Evolutionary conservation across 2,888 invertebrate species (phyloP).

Genomic region (Acleris sparsana): DNA sequence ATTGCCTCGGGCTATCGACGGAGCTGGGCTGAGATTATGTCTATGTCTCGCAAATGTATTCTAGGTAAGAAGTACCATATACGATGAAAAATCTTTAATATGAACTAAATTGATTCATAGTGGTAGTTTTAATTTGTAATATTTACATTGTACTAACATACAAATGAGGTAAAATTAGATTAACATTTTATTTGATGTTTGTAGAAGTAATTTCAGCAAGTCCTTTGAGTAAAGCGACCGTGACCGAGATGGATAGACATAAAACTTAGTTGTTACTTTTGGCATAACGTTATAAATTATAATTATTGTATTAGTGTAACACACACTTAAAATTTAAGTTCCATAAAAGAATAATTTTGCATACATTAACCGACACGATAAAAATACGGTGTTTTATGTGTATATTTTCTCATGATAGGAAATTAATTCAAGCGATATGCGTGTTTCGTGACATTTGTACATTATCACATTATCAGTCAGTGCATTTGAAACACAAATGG

Average conservation of each 20-base stretch:
- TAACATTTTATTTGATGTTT: neutral
- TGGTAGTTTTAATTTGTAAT: too few species aligned
- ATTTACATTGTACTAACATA: too few species aligned
- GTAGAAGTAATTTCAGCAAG: neutral
- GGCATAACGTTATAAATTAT: too few species aligned
- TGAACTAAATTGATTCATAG: too few species aligned
- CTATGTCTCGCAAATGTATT: neutral
- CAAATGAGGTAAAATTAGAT: too few species aligned
- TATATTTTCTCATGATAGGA: slow-evolving; percentile 40
- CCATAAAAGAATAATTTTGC: too few species aligned
- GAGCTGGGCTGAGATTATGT: slow-evolving; percentile 19
- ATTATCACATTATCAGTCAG: slow-evolving; percentile 10
- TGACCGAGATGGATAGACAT: too few species aligned
- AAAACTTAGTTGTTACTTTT: too few species aligned
- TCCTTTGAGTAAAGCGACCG: too few species aligned
- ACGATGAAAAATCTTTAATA: neutral
- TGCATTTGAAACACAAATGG: slow-evolving; percentile 23
- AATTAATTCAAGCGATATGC: slow-evolving; percentile 30
- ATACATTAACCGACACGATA: too few species aligned
- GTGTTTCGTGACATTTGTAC: slow-evolving; percentile 12
- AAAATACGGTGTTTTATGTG: neutral
- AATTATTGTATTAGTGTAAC: too few species aligned
- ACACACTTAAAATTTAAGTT: too few species aligned
- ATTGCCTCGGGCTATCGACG: slow-evolving; percentile 26
- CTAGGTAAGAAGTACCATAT: neutral